A percentile compares a stretch with the other conserved stretches of the same genome.
Evolutionary conservation across 2,888 invertebrate species (phyloP).

Genomic region (Stenotaenia linearis): DNA sequence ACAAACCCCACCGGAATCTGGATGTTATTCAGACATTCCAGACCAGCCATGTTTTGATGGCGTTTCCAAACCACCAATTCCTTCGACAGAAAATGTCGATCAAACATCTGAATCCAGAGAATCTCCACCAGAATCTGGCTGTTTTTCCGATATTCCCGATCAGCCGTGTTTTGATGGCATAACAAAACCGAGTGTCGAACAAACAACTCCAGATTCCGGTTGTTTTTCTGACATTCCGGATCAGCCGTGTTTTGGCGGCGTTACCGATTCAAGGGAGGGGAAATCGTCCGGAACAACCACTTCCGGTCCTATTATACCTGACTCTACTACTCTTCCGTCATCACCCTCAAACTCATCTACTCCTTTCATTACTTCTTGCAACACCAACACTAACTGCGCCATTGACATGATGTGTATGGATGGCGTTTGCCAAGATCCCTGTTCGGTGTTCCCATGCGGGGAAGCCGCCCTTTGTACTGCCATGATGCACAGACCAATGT

Average conservation of each 20-base stretch:
- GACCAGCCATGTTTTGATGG: not conserved
- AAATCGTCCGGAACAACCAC: not conserved
- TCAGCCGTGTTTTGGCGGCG: not conserved
- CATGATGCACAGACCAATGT: constrained; percentile 67
- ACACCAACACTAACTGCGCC: constrained; percentile 76
- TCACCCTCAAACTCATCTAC: not conserved
- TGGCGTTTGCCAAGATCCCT: constrained; percentile 43
- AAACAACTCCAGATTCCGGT: not conserved
- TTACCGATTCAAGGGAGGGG: not conserved
- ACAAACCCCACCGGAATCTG: not conserved
- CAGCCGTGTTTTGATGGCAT: not conserved
- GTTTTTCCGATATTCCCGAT: not conserved
- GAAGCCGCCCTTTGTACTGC: constrained; percentile 74
- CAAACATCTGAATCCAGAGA: too few species aligned
- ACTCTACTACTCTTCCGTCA: not conserved
- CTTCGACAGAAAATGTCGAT: not conserved
- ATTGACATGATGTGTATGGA: constrained; percentile 55
- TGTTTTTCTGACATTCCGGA: not conserved
- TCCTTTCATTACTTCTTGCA: constrained; percentile 51
- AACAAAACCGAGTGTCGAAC: not conserved
- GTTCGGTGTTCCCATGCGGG: constrained; percentile 58
- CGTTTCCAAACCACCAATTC: not conserved
- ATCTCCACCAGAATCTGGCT: not conserved
- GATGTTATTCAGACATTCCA: not conserved
- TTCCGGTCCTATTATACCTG: not conserved